These are phyloP conservation scores for Pleuronectes platessa DNA, from an alignment of 2,113 vertebrate species.

Conservation along the genomic window DNA sequence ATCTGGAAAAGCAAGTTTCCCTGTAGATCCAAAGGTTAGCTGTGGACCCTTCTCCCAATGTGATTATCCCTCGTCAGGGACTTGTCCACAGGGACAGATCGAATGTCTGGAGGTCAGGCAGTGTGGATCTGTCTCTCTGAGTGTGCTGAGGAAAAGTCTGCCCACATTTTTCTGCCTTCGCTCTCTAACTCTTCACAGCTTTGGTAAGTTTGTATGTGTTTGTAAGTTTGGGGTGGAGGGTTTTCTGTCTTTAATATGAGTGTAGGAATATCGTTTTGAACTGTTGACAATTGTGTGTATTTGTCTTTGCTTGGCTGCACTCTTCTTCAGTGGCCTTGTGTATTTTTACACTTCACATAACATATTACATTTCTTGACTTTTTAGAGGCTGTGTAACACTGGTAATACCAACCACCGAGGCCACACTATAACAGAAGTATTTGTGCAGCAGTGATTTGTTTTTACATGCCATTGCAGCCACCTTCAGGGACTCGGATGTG, in stretches of 20 bases:
- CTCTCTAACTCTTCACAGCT: conserved; percentile 60
- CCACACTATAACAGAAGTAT: background rate
- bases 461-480: conserved; percentile 19
- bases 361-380: too few species aligned
- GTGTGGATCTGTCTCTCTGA: conserved; percentile 15
- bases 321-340: too few species aligned
- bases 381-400: too few species aligned
- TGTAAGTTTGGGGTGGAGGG: background rate
- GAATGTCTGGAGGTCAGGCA: conserved; percentile 46
- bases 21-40: conserved; percentile 25
- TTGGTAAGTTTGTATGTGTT: conserved; percentile 50
- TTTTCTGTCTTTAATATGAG: background rate
- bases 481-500: conserved; percentile 13
- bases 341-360: too few species aligned
- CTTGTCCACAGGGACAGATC: conserved; percentile 58
- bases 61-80: background rate
- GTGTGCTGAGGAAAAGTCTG: conserved; percentile 43
- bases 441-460: background rate
- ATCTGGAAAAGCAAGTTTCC: background rate
- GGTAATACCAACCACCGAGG: too few species aligned
- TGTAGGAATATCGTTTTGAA: background rate
- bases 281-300: background rate
- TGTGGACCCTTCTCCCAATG: conserved; percentile 22
- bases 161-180: conserved; percentile 68
- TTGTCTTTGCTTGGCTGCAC: background rate